These are phyloP conservation scores for Dendrocincla fuliginosa DNA, from an alignment of 2,797 vertebrate genomes.

Conservation along the genomic window DNA sequence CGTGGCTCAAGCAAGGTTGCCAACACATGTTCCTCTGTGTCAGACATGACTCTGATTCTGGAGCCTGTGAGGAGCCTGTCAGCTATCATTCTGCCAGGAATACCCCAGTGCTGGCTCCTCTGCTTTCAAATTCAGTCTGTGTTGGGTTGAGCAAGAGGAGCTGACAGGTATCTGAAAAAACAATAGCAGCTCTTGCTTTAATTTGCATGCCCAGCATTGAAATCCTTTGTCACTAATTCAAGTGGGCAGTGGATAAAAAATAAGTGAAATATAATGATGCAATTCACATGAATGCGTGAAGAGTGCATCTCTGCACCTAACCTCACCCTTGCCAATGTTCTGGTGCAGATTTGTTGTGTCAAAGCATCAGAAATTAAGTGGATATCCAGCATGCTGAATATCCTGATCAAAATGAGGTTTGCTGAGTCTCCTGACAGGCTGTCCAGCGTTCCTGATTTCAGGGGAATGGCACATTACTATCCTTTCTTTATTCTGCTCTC, in stretches of 20 bases:
- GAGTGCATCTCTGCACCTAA: not conserved
- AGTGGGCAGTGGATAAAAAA: conserved; percentile 26
- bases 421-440: not conserved
- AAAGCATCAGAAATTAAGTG: not conserved
- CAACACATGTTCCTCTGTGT: conserved; percentile 54
- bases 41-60: conserved; percentile 26
- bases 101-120: not conserved
- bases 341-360: not conserved
- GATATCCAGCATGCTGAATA: not conserved
- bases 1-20: conserved; percentile 46
- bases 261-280: conserved; percentile 5
- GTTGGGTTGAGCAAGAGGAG: conserved; percentile 33
- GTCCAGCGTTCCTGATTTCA: not conserved
- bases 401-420: not conserved
- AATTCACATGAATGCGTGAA: not conserved
- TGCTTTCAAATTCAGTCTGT: conserved; percentile 5
- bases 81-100: conserved; percentile 55
- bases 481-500: not conserved
- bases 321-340: not conserved
- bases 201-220: conserved; percentile 39
- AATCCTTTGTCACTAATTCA: conserved; percentile 37
- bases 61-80: conserved; percentile 36
- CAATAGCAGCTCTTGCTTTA: conserved; percentile 41
- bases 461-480: not conserved
- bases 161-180: conserved; percentile 47